Conservation (phyloP, 2,888 invertebrate genomes). For the Limnephilus rhombicus region DNA sequence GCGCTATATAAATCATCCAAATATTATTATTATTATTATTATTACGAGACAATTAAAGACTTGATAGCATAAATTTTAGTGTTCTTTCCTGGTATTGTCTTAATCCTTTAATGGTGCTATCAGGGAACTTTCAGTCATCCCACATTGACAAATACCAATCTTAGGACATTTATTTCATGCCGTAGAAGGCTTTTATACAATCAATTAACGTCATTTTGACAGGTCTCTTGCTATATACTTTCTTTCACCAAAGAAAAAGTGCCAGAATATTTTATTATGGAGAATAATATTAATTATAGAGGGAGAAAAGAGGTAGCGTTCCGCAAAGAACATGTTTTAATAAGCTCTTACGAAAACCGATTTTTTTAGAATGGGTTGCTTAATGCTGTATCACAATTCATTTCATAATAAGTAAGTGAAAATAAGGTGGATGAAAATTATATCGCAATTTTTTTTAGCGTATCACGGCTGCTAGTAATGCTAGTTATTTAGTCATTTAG, state of each 20-base stretch:
- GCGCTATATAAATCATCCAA: too few species aligned
- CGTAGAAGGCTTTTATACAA: constrained; percentile 27
- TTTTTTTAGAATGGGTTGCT: background rate
- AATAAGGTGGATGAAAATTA: too few species aligned
- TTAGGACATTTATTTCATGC: constrained; percentile 13
- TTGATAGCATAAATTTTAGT: background rate
- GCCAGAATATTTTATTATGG: background rate
- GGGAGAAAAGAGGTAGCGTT: background rate
- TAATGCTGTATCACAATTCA: background rate
- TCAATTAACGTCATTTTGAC: constrained; percentile 40
- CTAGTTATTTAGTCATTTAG: background rate
- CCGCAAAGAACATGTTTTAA: background rate
- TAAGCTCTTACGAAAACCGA: background rate
- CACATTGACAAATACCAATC: constrained; percentile 32
- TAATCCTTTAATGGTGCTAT: background rate
- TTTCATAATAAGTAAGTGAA: background rate
- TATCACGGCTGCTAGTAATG: too few species aligned
- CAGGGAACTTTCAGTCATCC: background rate
- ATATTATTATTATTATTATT: too few species aligned
- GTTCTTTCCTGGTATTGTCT: background rate
- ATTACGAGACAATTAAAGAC: background rate
- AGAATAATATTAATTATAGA: constrained; percentile 13
- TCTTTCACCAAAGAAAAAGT: constrained; percentile 28
- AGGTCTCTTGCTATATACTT: background rate
- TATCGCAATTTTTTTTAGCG: too few species aligned